Percentiles rank a stretch among this genome's conserved stretches.
Evolutionary conservation across 37 sponge, comb jelly and placozoan genomes (phyloP).

Genomic region (Corticium candelabrum): DNA sequence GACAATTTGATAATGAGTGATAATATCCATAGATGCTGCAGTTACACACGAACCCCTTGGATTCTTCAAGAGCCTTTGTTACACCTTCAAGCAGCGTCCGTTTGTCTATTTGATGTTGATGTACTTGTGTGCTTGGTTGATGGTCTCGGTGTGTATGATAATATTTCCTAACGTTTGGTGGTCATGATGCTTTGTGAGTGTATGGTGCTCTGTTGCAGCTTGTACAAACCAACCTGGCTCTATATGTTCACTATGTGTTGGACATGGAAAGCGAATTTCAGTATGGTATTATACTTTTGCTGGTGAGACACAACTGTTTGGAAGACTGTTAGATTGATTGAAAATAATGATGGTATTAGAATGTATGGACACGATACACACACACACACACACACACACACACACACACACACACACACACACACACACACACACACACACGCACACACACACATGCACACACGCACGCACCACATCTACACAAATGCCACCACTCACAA

Average conservation of each 20-base stretch:
- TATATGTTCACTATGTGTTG: constrained; percentile 54
- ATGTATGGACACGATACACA: no score
- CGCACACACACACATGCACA: no score
- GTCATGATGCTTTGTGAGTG: neutral
- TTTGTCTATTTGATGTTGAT: constrained; percentile 31
- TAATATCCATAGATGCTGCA: constrained; percentile 25
- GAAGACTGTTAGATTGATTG: no score
- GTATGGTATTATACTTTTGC: constrained; percentile 49
- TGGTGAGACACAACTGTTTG: no score
- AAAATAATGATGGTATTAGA: no score
- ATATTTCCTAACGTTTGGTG: neutral
- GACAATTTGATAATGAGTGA: no score
- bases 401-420: no score
- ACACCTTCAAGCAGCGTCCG: constrained; percentile 33
- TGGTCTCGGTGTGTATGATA: constrained; percentile 36
- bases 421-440: no score
- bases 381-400: no score
- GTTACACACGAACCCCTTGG: constrained; percentile 23
- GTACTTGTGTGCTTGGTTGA: constrained; percentile 57
- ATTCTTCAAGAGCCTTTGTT: constrained; percentile 31
- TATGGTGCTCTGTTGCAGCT: neutral
- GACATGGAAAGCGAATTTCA: constrained; percentile 47
- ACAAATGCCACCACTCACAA: no score
- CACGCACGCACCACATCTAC: no score
- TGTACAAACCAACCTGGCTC: constrained; percentile 27